Evolutionary conservation across 2,113 vertebrate species (phyloP), one percentile per base, ranked within the genome.

Genomic region (Tragulus kanchil): DNA sequence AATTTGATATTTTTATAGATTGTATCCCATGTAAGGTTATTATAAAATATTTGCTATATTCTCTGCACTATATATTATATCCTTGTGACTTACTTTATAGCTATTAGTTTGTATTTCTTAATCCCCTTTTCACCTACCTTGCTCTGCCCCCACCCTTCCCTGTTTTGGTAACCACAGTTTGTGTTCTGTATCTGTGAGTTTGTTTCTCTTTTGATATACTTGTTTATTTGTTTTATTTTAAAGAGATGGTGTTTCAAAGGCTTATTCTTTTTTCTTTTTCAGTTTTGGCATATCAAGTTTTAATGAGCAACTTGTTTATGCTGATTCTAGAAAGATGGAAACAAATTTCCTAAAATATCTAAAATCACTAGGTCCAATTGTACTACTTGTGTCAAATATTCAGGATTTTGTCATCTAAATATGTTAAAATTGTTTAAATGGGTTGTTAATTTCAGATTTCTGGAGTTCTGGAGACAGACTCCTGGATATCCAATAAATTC

Each of bases 301-400:
- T 61, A 79, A 86, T 84, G 50, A 56, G 8, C 42, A 90, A 65
- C 31, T 82, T 82, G 31, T 86, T 94, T 81, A 95, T 87, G 56
- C 42, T 81, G 78, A 95, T 71, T 91, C 31, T 8, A 88, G 28
- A 89, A 91, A 77, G 31, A 52, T 17, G 17, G 77, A 85, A 75
- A 52, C 13, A 56, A 92, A 73, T 78, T 61, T 89, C 31, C 56
- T 94, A 89, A 96, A 94, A 84, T 89, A 59, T n/a, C n/a, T n/a
- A n/a, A 26, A 69, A 64, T 61, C n/a, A 93, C 59, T 79, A 61
- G 9, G 54, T 3, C 3, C 54, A 65, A n/a, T 52, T 26, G 71
- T 89, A 67, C 26, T 50, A 25, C 26, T 81, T 89, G 26, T 78
- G 48, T 67, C 50, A 95, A 25, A 54, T 75, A 84, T 64, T 89